Conservation (phyloP, 2,888 invertebrate genomes). For the Hypolimnas misippus region DNA sequence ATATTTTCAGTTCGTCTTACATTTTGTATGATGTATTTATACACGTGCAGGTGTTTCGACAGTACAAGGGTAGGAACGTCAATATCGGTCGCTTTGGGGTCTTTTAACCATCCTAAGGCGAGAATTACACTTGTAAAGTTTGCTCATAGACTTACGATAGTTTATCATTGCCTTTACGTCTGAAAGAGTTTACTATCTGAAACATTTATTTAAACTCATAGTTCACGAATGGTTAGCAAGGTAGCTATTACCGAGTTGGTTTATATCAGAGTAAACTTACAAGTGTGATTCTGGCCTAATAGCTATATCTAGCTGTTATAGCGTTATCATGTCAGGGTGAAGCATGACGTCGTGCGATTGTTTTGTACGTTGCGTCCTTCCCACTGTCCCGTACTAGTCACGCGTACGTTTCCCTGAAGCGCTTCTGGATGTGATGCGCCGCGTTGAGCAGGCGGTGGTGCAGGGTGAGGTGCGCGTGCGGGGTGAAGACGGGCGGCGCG, state of each 20-base stretch:
- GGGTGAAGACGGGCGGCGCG: constrained; percentile 68
- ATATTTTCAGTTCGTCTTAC: no score
- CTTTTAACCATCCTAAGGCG: no score
- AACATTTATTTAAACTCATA: no score
- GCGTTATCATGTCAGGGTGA: constrained; percentile 51
- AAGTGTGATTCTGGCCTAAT: no score
- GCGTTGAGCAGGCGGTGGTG: constrained; percentile 86
- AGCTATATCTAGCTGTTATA: no score
- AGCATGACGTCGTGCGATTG: constrained; percentile 53
- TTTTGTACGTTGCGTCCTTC: constrained; percentile 47
- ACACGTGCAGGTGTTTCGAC: constrained; percentile 4
- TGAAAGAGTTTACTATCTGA: no score
- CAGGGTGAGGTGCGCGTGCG: constrained; percentile 72
- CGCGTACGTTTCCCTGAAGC: constrained; percentile 88
- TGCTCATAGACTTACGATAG: no score
- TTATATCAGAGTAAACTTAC: no score
- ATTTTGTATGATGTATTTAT: background rate
- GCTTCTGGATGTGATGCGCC: constrained; percentile 88
- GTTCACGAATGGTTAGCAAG: no score
- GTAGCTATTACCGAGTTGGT: no score
- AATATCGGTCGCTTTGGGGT: background rate
- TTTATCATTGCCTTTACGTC: no score
- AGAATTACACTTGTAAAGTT: no score
- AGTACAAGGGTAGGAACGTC: background rate
- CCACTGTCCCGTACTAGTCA: constrained; percentile 67